These are phyloP conservation scores for Drosophila kurseongensis DNA, from an alignment of 1,140 invertebrate species.

Conservation along the genomic window DNA sequence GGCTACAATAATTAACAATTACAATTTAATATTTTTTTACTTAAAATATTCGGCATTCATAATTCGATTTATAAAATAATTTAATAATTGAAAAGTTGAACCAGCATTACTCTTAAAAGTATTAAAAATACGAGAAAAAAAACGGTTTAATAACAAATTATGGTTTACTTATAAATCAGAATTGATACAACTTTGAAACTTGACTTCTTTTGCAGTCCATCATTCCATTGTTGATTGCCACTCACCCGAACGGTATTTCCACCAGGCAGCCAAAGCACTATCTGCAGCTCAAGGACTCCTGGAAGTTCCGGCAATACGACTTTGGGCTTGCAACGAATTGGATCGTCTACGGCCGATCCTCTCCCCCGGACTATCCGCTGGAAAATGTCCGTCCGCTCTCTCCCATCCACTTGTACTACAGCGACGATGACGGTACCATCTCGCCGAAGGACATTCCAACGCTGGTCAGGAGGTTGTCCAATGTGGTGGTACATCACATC, in stretches of 20 bases:
- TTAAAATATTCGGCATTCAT: too few relatives aligned
- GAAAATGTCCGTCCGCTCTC: constrained; percentile 84
- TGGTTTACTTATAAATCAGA: too few relatives aligned
- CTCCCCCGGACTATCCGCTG: constrained; percentile 87
- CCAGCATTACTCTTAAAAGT: too few relatives aligned
- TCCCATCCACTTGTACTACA: constrained; percentile 88
- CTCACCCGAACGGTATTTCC: constrained; percentile 90
- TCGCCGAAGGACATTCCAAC: neutral
- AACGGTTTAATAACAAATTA: too few relatives aligned
- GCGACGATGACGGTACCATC: constrained; percentile 86
- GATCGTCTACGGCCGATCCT: constrained; percentile 71
- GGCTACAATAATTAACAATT: too few relatives aligned
- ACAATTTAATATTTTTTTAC: too few relatives aligned
- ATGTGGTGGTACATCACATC: constrained; percentile 3
- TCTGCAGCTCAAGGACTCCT: constrained; percentile 85
- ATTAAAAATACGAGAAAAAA: too few relatives aligned
- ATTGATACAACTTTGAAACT: neutral
- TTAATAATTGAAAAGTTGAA: neutral
- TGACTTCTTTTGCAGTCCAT: constrained; percentile 85
- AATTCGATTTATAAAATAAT: too few relatives aligned
- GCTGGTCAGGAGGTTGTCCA: neutral
- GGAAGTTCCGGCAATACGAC: constrained; percentile 83
- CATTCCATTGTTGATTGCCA: constrained; percentile 88
- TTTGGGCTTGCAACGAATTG: constrained; percentile 77
- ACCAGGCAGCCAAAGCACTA: constrained; percentile 89